Evolutionary conservation across 2,797 vertebrate species (phyloP).

Genomic region (Coracias cyanogaster): DNA sequence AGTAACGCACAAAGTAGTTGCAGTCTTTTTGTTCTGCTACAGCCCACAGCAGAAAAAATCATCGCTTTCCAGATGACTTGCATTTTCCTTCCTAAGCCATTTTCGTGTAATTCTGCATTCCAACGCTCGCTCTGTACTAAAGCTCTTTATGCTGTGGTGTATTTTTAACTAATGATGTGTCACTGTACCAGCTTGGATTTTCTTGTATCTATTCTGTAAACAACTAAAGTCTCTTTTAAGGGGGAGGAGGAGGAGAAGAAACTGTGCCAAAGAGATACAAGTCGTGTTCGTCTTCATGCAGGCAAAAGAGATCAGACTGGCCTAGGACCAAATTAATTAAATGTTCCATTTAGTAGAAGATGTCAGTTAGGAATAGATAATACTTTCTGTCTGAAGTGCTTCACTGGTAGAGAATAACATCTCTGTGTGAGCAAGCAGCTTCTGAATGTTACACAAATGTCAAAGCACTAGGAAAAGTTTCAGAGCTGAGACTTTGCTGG

Average conservation of each 20-base stretch:
- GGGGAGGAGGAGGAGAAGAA: constrained; percentile 27
- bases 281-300: constrained; percentile 1
- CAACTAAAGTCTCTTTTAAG: constrained; percentile 60
- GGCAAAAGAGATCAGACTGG: constrained; percentile 48
- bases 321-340: constrained; percentile 65
- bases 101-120: constrained; percentile 29
- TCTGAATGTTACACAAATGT: constrained; percentile 58
- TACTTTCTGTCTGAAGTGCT: constrained; percentile 35
- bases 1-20: neutral
- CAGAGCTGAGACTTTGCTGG: neutral
- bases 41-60: neutral
- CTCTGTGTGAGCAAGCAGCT: constrained; percentile 13
- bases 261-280: neutral
- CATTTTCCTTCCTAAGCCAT: constrained; percentile 38
- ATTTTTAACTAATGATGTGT: constrained; percentile 66
- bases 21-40: neutral
- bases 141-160: constrained; percentile 26
- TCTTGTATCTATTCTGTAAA: constrained; percentile 64
- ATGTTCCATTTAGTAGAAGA: constrained; percentile 68
- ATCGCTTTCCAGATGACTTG: constrained; percentile 39
- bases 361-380: constrained; percentile 65
- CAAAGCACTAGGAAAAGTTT: constrained; percentile 22
- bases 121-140: neutral
- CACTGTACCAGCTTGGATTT: constrained; percentile 39
- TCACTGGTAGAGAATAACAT: neutral